Conservation (phyloP, 2,113 vertebrate species). For the Muscicapa adusta region DNA sequence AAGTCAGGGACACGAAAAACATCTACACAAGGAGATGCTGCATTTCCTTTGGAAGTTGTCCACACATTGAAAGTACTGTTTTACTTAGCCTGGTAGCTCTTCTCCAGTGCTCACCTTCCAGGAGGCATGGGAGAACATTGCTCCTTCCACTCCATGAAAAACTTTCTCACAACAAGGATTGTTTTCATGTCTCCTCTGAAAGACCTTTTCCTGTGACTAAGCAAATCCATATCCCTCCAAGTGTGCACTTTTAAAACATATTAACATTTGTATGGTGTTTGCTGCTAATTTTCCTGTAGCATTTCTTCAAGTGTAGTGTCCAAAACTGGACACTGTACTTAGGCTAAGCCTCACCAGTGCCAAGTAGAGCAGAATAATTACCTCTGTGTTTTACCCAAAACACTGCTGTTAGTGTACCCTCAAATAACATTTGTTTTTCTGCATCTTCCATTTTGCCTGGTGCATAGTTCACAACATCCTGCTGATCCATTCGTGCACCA, state of each 20-base stretch:
- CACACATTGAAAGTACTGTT: background rate
- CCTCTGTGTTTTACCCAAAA: background rate
- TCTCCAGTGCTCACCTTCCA: background rate
- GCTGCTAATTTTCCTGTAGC: background rate
- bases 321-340: background rate
- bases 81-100: background rate
- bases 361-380: conserved; percentile 64
- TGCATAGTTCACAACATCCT: background rate
- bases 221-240: background rate
- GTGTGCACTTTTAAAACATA: background rate
- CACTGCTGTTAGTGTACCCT: background rate
- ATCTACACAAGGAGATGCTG: conserved; percentile 43
- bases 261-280: background rate
- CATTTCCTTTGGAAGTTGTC: conserved; percentile 40
- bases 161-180: background rate
- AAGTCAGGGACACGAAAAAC: conserved; percentile 40
- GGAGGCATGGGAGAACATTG: background rate
- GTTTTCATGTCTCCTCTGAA: background rate
- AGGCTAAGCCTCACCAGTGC: conserved; percentile 15
- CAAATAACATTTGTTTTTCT: background rate
- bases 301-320: background rate
- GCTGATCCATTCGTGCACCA: background rate
- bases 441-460: background rate
- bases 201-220: background rate
- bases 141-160: background rate